phyloP scores from a whole-genome alignment of 2,888 invertebrate genomes.

The Autographa gamma region DNA sequence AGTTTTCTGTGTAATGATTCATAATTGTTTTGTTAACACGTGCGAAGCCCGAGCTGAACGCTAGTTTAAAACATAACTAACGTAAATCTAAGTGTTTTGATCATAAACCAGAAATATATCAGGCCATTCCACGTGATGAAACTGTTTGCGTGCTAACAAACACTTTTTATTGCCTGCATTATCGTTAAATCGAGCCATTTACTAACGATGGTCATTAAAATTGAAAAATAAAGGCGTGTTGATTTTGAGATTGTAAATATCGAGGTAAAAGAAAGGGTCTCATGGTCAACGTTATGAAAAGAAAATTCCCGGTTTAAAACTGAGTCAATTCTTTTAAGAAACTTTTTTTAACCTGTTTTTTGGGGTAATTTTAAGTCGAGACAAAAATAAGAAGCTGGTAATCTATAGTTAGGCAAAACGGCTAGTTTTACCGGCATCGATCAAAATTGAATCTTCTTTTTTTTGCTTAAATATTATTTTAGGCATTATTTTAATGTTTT shows the following conservation, averaged over 20 bases:
- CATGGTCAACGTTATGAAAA: neutral
- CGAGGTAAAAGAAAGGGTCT: neutral
- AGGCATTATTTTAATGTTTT: too few species aligned
- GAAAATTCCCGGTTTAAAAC: neutral
- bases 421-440: too few species aligned
- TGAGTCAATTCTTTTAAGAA: too few species aligned
- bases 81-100: neutral
- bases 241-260: neutral
- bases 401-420: too few species aligned
- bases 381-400: neutral
- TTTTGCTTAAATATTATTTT: too few species aligned
- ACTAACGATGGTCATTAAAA: constrained; percentile 3
- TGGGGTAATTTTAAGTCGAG: neutral
- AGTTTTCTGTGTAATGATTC: too few species aligned
- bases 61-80: too few species aligned
- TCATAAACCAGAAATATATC: neutral
- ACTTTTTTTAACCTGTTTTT: neutral
- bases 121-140: neutral
- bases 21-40: too few species aligned
- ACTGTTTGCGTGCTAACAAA: constrained; percentile 3
- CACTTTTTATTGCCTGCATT: constrained; percentile 2
- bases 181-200: constrained; percentile 1
- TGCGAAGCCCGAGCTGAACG: too few species aligned
- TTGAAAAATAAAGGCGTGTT: neutral
- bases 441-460: too few species aligned